Conservation (phyloP, 2,888 invertebrate genomes). For the Agrochola circellaris region DNA sequence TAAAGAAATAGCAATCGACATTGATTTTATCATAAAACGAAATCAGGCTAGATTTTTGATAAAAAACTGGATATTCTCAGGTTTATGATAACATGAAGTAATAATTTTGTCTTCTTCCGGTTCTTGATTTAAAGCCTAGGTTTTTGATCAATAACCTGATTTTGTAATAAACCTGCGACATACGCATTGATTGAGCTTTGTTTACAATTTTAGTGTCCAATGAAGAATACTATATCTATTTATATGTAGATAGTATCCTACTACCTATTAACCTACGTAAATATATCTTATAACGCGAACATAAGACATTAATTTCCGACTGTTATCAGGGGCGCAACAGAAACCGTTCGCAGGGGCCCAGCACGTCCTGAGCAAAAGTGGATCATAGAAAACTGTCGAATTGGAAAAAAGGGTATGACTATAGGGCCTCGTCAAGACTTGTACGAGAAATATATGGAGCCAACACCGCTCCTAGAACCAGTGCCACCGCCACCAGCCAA, state of each 20-base stretch:
- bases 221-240: background rate
- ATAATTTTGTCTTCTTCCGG: too few species aligned
- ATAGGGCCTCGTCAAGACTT: conserved; percentile 22
- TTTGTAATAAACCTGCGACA: background rate
- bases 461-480: background rate
- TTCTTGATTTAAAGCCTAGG: too few species aligned
- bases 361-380: conserved; percentile 4
- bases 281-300: background rate
- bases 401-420: accelerated
- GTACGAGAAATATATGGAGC: conserved; percentile 22
- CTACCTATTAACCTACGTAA: background rate
- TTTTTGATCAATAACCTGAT: background rate
- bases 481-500: background rate
- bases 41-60: too few species aligned
- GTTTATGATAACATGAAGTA: too few species aligned
- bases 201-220: background rate
- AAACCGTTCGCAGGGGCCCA: conserved; percentile 13
- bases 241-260: background rate
- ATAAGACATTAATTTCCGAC: background rate
- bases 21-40: too few species aligned
- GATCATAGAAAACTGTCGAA: conserved; percentile 27
- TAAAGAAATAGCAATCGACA: too few species aligned
- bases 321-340: background rate
- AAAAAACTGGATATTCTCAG: too few species aligned
- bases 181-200: background rate